Base-by-base conservation (phyloP, 2,888 invertebrate genomes). In the Antheraea yamamai region DNA sequence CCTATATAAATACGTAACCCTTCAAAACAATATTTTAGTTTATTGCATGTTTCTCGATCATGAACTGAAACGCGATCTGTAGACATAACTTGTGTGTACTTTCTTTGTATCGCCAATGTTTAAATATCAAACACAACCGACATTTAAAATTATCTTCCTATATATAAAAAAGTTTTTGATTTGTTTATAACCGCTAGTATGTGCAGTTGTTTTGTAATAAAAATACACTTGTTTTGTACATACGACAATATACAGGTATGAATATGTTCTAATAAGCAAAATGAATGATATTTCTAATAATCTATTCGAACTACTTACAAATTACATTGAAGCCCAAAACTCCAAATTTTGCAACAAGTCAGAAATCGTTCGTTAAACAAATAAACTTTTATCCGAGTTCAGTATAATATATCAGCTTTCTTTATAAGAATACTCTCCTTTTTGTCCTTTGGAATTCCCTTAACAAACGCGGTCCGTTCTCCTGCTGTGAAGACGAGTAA, bases 401-500 rank as follows among this genome's bases (percentile, higher is more conserved):
- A 66, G 26, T 66, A 16, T 66, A 66, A 26, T 64, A 61, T 23
- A 66, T 30, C 18, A 30, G 26, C 4, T 30, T 26, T 30, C 16
- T 26, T 30, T 16, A 30, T 30, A 66, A 61, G 20, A 61, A 66
- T 66, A 30, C 64, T 26, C 16, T 66, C 3, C 70, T 39, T 70
- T 70, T n/a, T 39, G 39, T 70, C 12, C 30, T 20, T 39, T 70
- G 30, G 20, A 18, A 39, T 70, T 68, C 52, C 58, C 70, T 74
- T 35, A 72, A 74, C 47, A 35, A 20, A 70, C 66, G 55, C 30
- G 52, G n/a, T 26, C 72, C 61, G 68, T 72, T 55, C 73, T 75
- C 72, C 35, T 70, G 71, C 47, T 75, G 73, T 52, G 58, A 61
- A 73, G 72, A 78, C 51, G 73, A 76, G 72, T 78, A 80, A 81